Percentiles rank a stretch among this genome's conserved stretches.
Conservation (phyloP, 2,113 vertebrate species). For the Alosa alosa region DNA sequence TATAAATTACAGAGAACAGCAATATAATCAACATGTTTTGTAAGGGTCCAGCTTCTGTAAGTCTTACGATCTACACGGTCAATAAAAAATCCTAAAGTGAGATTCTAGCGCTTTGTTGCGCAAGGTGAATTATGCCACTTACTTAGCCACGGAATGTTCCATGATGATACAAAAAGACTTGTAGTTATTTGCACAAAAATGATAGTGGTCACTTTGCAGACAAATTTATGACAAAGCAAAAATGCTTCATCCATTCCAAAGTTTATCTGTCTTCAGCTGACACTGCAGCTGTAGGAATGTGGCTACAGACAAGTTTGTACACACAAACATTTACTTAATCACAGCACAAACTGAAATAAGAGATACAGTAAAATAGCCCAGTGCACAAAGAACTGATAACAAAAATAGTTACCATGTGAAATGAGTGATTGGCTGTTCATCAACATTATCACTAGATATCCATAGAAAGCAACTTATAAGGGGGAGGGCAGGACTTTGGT, state of each 20-base stretch:
- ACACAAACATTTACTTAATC: background rate
- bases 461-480: background rate
- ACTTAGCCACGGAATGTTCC: background rate
- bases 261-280: background rate
- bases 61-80: background rate
- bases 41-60: background rate
- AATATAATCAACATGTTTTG: background rate
- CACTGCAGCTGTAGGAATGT: background rate
- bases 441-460: background rate
- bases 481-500: background rate
- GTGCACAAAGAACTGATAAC: background rate
- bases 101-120: background rate
- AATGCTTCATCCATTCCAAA: background rate
- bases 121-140: background rate
- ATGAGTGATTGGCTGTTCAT: background rate
- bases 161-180: conserved; percentile 1
- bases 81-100: background rate
- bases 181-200: background rate
- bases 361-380: background rate
- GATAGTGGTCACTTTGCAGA: background rate
- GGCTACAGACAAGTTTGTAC: background rate
- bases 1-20: background rate
- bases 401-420: background rate
- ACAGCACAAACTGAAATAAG: background rate
- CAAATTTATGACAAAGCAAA: background rate